A percentile compares a stretch with the other conserved stretches of the same genome.
Conservation (phyloP, 2,113 vertebrate genomes). For the Octodon degus region DNA sequence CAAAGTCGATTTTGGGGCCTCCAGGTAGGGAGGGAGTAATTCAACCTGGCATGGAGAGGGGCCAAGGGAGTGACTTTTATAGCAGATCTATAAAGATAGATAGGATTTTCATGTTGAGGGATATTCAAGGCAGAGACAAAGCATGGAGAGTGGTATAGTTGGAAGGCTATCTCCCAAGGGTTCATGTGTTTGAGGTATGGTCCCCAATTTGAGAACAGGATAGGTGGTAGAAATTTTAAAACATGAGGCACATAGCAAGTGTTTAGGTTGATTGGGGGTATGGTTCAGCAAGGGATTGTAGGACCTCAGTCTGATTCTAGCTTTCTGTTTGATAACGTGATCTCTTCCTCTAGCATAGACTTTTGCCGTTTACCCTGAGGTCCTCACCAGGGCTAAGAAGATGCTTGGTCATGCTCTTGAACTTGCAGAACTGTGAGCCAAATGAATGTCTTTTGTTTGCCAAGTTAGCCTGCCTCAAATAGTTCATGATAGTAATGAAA, state of each 20-base stretch:
- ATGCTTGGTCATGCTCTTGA: neutral
- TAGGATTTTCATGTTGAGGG: neutral
- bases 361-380: neutral
- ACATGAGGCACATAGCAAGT: neutral
- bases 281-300: neutral
- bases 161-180: neutral
- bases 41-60: neutral
- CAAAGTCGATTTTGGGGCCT: neutral
- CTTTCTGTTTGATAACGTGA: neutral
- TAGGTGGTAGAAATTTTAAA: neutral
- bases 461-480: neutral
- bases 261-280: neutral
- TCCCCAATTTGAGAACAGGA: neutral
- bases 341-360: neutral
- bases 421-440: neutral
- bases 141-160: neutral
- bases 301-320: neutral
- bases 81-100: neutral
- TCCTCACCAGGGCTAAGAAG: neutral
- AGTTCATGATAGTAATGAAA: neutral
- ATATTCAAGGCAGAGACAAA: neutral
- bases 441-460: neutral
- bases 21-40: neutral
- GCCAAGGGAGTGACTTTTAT: neutral
- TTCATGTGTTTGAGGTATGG: neutral